Evolutionary conservation across 1,140 invertebrate genomes (phyloP).

Genomic region (Copidosoma floridanum): DNA sequence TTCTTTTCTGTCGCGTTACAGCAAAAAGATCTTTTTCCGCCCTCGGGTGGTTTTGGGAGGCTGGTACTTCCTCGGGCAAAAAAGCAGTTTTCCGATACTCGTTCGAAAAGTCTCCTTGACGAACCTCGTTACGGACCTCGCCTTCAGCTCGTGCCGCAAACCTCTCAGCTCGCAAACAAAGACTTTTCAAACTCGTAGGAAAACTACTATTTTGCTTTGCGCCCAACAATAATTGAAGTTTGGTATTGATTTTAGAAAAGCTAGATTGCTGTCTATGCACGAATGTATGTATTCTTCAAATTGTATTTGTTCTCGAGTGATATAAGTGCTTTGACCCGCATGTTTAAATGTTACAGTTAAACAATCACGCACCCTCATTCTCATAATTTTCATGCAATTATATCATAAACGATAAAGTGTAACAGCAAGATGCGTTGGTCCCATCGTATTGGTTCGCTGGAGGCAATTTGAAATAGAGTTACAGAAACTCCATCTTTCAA

Average conservation of each 20-base stretch:
- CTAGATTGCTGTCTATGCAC: slow-evolving; percentile 30
- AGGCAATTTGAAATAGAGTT: slow-evolving; percentile 30
- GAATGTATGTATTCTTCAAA: slow-evolving; percentile 24
- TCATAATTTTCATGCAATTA: slow-evolving; percentile 32
- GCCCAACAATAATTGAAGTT: slow-evolving; percentile 38
- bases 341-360: slow-evolving; percentile 35
- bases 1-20: slow-evolving; percentile 39
- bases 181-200: too few species aligned
- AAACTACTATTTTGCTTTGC: slow-evolving; percentile 41
- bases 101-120: too few species aligned
- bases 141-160: too few species aligned
- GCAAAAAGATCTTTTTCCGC: slow-evolving; percentile 49
- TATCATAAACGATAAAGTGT: slow-evolving; percentile 33
- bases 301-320: too few species aligned
- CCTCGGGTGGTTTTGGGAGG: too few species aligned
- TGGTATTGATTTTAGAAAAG: slow-evolving; percentile 29
- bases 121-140: too few species aligned
- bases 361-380: slow-evolving; percentile 25
- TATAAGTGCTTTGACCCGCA: slow-evolving; percentile 25
- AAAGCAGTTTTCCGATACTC: too few species aligned
- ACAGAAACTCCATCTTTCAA: slow-evolving; percentile 34
- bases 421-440: slow-evolving; percentile 31
- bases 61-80: too few species aligned
- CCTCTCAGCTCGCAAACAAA: too few species aligned
- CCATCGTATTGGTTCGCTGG: slow-evolving; percentile 30